Base-by-base conservation (phyloP, 2,797 vertebrate species). In the Zenarchopterus dispar region DNA sequence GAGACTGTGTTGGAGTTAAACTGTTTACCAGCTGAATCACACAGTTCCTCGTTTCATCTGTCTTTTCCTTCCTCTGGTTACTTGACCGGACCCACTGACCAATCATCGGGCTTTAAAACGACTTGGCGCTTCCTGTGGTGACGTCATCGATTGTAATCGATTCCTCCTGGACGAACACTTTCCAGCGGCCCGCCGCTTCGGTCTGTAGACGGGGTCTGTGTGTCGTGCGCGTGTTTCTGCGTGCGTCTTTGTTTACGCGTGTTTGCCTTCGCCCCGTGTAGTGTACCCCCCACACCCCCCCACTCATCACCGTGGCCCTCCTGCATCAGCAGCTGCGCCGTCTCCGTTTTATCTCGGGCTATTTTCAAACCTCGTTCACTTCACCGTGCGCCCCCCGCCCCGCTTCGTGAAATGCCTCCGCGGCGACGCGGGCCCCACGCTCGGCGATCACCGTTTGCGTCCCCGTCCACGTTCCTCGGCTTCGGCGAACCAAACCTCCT, bases 341-440 rank as follows among this genome's bases (percentile, higher is more conserved):
- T 66, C 58, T 77, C 46, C 26, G 58, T 85, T 87, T 87, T 62
- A 67, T 86, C 81, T 67, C 77, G 51, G 86, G 89, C 87, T 89
- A 87, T 91, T 87, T 90, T 88, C 90, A 85, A 89, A 87, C 73
- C 78, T 53, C 36, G 80, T 85, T 84, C 65, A 1, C 70, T 63
- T 86, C 79, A 82, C 53, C 60, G 1, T 56, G 52, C 77, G 9
- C 62, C 61, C 62, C 56, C 75, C 82, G 85, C 75, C 84, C 87
- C 85, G 82, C 80, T 86, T 89, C 79, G 80, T 6, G 41, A 76
- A 82, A 82, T 42, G 77, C 73, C 84, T 90, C 67, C 44, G 77
- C 70, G 19, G 86, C 80, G 77, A 75, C 54, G 17, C 57, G 67
- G 88, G 72, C 72, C 77, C 85, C 49, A 17, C 66, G 2, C 78